Conservation (phyloP, 2,113 vertebrate species). For the Melanerpes formicivorus region DNA sequence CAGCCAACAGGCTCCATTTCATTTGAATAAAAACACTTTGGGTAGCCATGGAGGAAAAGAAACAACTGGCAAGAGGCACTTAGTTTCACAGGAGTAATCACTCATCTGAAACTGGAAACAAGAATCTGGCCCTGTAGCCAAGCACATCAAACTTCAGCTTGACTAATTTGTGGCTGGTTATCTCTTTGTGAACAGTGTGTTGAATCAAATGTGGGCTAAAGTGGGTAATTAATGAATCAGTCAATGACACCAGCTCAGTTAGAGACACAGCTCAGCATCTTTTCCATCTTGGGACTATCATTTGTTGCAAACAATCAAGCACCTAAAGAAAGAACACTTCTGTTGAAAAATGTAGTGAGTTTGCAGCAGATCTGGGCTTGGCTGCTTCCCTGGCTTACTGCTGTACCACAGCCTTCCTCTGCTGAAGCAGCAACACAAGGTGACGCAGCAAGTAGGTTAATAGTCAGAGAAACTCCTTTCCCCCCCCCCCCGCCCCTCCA, state of each 20-base stretch:
- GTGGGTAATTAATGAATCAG: slow-evolving; percentile 34
- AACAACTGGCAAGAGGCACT: slow-evolving; percentile 26
- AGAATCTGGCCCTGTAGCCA: background rate
- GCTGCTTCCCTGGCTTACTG: background rate
- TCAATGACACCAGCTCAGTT: slow-evolving; percentile 3
- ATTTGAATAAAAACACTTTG: slow-evolving; percentile 31
- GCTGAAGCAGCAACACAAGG: background rate
- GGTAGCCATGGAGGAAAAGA: slow-evolving; percentile 44
- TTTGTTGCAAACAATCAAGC: slow-evolving; percentile 11
- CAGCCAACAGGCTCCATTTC: background rate
- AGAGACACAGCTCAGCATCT: background rate
- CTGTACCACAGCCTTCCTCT: background rate
- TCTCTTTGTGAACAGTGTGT: slow-evolving; percentile 27
- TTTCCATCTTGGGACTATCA: background rate
- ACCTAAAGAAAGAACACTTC: background rate
- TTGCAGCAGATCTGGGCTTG: slow-evolving; percentile 3
- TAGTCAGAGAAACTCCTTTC: background rate
- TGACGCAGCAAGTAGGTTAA: background rate
- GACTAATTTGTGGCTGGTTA: slow-evolving; percentile 59
- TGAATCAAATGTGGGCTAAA: slow-evolving; percentile 45
- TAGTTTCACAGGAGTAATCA: slow-evolving; percentile 47
- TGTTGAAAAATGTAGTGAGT: background rate
- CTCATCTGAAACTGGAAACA: slow-evolving; percentile 28
- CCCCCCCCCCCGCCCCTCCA: background rate
- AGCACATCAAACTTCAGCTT: slow-evolving; percentile 16